Percentiles rank a stretch among this genome's conserved stretches.
Evolutionary conservation across 2,888 invertebrate genomes (phyloP).

Genomic region (Morpho helenor): DNA sequence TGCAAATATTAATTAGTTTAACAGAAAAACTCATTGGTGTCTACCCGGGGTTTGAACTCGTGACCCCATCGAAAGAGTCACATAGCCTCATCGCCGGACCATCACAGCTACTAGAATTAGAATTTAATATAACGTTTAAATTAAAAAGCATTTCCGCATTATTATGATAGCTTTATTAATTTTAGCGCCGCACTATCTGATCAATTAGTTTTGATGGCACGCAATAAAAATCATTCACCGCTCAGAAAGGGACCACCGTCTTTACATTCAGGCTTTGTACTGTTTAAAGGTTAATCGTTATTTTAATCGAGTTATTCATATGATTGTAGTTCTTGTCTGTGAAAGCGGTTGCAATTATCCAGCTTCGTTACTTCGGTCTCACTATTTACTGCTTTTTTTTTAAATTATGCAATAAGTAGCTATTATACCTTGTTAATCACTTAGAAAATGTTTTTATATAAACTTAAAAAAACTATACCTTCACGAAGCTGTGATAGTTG

Average conservation of each 20-base stretch:
- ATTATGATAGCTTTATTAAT: conserved; percentile 21
- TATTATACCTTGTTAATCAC: background rate
- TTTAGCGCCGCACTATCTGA: conserved; percentile 22
- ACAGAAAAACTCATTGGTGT: no score
- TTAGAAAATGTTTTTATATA: background rate
- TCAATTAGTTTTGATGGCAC: conserved; percentile 25
- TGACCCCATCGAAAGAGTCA: no score
- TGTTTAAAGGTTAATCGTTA: conserved; percentile 32
- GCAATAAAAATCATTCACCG: conserved; percentile 25
- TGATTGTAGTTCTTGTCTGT: conserved; percentile 18
- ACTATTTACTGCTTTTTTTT: background rate
- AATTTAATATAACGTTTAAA: background rate
- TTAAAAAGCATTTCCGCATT: conserved; percentile 8
- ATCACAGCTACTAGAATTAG: no score
- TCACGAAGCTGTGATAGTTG: no score
- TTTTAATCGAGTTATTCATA: conserved; percentile 28
- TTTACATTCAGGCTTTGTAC: conserved; percentile 21
- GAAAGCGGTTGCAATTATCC: conserved; percentile 12
- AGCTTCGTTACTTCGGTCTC: conserved; percentile 1
- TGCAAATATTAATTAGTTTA: no score
- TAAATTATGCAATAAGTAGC: background rate
- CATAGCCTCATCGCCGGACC: no score
- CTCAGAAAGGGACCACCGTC: conserved; percentile 21
- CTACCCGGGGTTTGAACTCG: no score
- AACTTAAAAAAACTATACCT: no score